Evolutionary conservation across 2,113 vertebrate species (phyloP).

Genomic region (Sterrhoptilus dennistouni): DNA sequence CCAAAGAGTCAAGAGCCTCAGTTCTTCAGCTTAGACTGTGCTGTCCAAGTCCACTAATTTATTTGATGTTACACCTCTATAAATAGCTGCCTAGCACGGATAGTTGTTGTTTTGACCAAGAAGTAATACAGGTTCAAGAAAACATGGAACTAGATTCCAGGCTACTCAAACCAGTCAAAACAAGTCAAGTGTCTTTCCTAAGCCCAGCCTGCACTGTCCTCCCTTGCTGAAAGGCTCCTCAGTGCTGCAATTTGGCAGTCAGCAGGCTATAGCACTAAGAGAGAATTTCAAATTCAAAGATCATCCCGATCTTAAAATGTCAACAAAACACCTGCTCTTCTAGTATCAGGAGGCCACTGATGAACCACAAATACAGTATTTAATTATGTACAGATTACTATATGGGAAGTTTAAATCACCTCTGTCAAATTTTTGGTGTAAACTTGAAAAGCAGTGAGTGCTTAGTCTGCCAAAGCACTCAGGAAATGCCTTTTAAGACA

Average conservation of each 20-base stretch:
- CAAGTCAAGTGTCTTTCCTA: neutral
- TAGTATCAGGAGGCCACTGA: neutral
- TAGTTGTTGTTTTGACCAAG: neutral
- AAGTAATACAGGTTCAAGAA: neutral
- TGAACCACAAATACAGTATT: neutral
- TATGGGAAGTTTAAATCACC: neutral
- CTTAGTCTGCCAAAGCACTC: neutral
- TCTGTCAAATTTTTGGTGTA: neutral
- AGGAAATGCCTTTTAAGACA: neutral
- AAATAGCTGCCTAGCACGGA: neutral
- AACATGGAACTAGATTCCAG: neutral
- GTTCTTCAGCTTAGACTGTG: neutral
- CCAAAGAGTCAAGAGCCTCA: neutral
- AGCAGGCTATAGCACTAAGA: neutral
- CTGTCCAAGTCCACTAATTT: neutral
- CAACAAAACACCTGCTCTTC: constrained; percentile 17
- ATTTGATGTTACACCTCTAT: neutral
- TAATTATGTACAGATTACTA: neutral
- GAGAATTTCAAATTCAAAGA: constrained; percentile 1
- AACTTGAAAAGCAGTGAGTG: neutral
- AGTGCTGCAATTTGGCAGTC: neutral
- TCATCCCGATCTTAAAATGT: neutral
- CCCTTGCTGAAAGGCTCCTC: neutral
- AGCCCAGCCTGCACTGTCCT: neutral
- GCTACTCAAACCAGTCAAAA: neutral